Evolutionary conservation across 2,888 invertebrate species (phyloP), one percentile per base, ranked within the genome.

Genomic region (Drosophila demipolita): DNA sequence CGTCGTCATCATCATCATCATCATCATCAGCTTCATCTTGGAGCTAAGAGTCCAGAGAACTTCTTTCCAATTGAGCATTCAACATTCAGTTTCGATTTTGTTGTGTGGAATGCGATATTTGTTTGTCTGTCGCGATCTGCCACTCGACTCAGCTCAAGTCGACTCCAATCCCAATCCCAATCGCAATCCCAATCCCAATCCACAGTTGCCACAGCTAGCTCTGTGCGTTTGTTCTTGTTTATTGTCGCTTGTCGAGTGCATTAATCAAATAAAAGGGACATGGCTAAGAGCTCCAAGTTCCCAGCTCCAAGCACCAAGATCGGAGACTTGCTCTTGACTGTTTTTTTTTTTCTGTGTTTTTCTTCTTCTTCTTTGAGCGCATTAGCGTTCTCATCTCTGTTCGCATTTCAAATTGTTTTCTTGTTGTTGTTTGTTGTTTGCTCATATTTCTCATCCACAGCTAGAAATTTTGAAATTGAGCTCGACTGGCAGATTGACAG

Each of bases 241-340:
- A 90, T 87, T 87, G 89, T 87, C 90, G 90, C 84, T 78, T 87
- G 42, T 87, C 68, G 87, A 87, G 90, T 90, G 90, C 90, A 90
- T 87, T 87, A 90, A 87, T 87, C 87, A 87, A 90, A 90, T 79
- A 90, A 80, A 83, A 71, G 48, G 50, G 40, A 45, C 54, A 48
- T 55, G 38, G 33, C 29, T 26, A 54, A 57, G 57, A 57, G 40
- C 42, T 49, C 15, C 9, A 17, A 53, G 36, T 15, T 2, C 20
- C 20, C 1, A 26, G 26, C 26, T 36, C 9, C 8, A 12, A 53
- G 55, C 26, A 7, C 35, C 17, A 5, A 45, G 45, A 45, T 26
- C 20, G 5, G 54, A 40, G 54, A 7, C 49, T 55, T 42, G 54
- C 20, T 42, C 40, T 52, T 48, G 63, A 63, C 61, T 45, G 48